Evolutionary conservation across 2,888 invertebrate species (phyloP).

Genomic region (Drosophila borealis): DNA sequence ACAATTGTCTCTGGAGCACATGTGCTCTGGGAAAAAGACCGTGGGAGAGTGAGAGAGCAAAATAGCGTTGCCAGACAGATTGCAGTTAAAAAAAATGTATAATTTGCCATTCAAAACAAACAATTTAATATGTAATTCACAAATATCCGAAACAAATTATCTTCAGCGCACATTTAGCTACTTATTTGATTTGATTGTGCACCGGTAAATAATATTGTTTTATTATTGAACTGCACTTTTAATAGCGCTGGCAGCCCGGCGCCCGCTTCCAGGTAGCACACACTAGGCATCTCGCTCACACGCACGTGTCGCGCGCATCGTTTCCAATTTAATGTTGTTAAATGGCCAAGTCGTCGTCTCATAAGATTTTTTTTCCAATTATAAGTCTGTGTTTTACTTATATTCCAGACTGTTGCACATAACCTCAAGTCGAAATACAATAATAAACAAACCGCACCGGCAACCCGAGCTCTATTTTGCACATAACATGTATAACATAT

Average conservation of each 20-base stretch:
- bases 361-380: conserved; percentile 68
- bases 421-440: conserved; percentile 59
- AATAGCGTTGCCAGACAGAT: conserved; percentile 54
- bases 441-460: conserved; percentile 68
- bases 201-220: neutral
- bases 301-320: conserved; percentile 26
- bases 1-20: conserved; percentile 68
- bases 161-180: neutral
- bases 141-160: neutral
- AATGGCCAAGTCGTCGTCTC: conserved; percentile 56
- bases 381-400: conserved; percentile 80
- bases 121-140: too few species aligned
- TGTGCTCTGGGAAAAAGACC: conserved; percentile 61
- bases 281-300: conserved; percentile 43
- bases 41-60: conserved; percentile 61
- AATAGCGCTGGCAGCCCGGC: conserved; percentile 34
- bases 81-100: neutral
- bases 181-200: neutral
- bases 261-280: conserved; percentile 41
- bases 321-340: conserved; percentile 26
- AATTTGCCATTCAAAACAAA: conserved; percentile 5
- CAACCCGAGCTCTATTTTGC: conserved; percentile 16
- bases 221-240: neutral
- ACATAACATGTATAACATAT: conserved; percentile 12
- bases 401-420: conserved; percentile 68